Base-by-base conservation (phyloP, 2,888 invertebrate species). In the Drosophila suboccidentalis region DNA sequence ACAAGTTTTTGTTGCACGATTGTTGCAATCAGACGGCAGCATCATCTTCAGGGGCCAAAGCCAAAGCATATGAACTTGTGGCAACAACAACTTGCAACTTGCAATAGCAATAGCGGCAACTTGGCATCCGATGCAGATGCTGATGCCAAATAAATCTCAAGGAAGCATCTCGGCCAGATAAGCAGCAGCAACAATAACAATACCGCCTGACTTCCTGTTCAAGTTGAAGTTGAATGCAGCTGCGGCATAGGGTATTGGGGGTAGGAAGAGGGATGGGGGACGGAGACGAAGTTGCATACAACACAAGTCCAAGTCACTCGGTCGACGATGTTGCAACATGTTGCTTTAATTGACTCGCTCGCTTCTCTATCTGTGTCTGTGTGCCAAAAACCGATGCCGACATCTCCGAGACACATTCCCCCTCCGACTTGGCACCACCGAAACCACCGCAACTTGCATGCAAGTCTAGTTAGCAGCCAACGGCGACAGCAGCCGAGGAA, bases 141-240 rank as follows among this genome's bases (percentile, higher is more conserved):
- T 51, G 82, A 82, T 84, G 84, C 78, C 75, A 80, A 84, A 89
- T 87, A 82, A 89, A 91, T 91, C 91, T 91, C 92, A 91, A 91
- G 92, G 91, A 91, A 91, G 90, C 91, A 82, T 78, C 90, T 81
- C 59, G 46, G 71, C 71, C 71, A 70, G 88, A 89, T 84, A 89
- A 87, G 89, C 89, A 49, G 70, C 88, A 78, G 64, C 88, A 81
- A 82, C 85, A 85, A 88, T 88, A 86, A 71, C 72, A 58, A 58
- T 58, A 58, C 38, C 47, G 44, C 71, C 71, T 73, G 43, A 90
- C 88, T 85, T 85, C 84, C 84, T 85, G 84, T 82, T 87, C 82
- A 81, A 78, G 79, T 78, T 90, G 83, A 72, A 86, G 87, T 65
- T 82, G 80, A 67, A 71, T 86, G 78, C 80, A 66, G 74, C 66